phyloP scores from a whole-genome alignment of 2,888 invertebrate genomes.

The Conops quadrifasciatus region DNA sequence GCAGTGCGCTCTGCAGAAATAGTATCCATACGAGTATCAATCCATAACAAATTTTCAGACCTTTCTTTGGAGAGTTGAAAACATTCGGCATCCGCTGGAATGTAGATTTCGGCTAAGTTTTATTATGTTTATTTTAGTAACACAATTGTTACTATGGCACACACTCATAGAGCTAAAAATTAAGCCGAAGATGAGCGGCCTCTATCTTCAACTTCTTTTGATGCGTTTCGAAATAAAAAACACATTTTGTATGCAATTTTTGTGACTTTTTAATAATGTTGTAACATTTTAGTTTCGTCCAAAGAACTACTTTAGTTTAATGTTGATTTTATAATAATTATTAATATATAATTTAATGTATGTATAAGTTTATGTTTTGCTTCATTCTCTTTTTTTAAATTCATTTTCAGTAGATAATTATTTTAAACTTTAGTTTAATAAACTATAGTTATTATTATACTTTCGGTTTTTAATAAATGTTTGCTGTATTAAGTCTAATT shows the following conservation, averaged over 20 bases:
- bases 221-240: conserved; percentile 30
- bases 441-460: neutral
- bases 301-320: conserved; percentile 62
- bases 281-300: conserved; percentile 66
- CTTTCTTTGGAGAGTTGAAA: no score
- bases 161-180: no score
- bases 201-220: no score
- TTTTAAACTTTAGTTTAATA: neutral
- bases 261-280: conserved; percentile 62
- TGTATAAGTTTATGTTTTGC: neutral
- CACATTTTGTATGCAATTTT: conserved; percentile 39
- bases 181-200: no score
- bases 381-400: conserved; percentile 43
- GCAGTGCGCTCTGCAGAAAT: no score
- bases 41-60: no score
- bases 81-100: no score
- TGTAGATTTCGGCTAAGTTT: no score
- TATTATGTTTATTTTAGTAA: no score
- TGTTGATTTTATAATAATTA: conserved; percentile 43
- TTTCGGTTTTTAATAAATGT: conserved; percentile 20
- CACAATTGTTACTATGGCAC: no score
- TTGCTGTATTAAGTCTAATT: neutral
- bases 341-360: conserved; percentile 41
- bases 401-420: conserved; percentile 44
- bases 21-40: no score